Evolutionary conservation across 1,140 invertebrate genomes (phyloP), one percentile per base, ranked within the genome.

Genomic region (Bicyclus anynana): DNA sequence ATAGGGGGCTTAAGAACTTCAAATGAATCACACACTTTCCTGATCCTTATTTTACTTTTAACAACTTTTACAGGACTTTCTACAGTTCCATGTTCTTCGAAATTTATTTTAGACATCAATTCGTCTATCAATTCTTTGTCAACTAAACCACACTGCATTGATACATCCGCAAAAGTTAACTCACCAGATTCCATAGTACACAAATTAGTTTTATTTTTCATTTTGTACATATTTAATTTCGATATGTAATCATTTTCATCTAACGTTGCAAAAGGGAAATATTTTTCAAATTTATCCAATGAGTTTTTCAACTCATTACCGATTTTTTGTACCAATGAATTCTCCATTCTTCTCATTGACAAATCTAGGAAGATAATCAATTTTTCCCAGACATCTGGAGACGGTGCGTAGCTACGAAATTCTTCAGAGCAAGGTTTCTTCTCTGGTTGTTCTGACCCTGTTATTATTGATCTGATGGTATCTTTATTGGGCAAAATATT

Each of bases 321-420:
- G 35, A 84, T 74, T 62, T 71, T 84, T 10, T 84, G 69, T n/a
- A 67, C 59, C 33, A 85, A 26, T 7, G 72, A 68, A 14, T 72
- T 59, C 53, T 82, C 79, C 33, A 85, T 57, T 64, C 54, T 76
- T 61, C 73, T 75, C 1, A 80, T 48, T 23, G 74, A 59, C n/a
- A 72, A 51, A 50, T 85, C 77, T 23, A 85, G 49, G 17, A 65
- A 58, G 55, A 70, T 26, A 5, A 62, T 63, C 20, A 85, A 26
- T 40, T 67, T 75, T 14, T 80, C 77, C 71, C 72, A 80, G 6
- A 83, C 57, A 46, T 85, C 82, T 10, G 53, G 38, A 62, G 56
- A 51, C 10, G 61, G 47, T 1, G 66, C 65, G 53, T 62, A 54
- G 33, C 60, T 61, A 38, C 59, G 59, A 16, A 52, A 53, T 21